Percentiles rank a stretch among this genome's conserved stretches.
Evolutionary conservation across 2,888 invertebrate genomes (phyloP).

Genomic region (Ichneumoninae sp.): DNA sequence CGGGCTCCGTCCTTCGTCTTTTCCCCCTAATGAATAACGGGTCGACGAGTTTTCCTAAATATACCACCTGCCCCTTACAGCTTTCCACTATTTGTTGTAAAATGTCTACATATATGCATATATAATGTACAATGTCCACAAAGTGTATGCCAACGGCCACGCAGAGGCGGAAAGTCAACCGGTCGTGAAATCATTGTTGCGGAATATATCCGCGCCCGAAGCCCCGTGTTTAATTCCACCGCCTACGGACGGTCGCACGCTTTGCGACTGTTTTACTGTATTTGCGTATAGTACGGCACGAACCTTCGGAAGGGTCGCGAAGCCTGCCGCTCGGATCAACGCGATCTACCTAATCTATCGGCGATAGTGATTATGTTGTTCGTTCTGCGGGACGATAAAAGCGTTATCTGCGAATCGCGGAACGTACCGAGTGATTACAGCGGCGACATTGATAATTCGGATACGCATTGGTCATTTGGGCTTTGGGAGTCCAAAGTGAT

Average conservation of each 20-base stretch:
- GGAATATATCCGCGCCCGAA: constrained; percentile 30
- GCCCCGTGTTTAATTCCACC: not conserved
- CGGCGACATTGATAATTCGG: no score
- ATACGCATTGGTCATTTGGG: not conserved
- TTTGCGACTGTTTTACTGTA: not conserved
- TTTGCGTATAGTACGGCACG: constrained; percentile 4
- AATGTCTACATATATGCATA: not conserved
- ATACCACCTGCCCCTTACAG: constrained; percentile 47
- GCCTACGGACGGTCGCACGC: not conserved
- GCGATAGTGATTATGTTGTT: not conserved
- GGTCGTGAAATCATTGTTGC: constrained; percentile 61
- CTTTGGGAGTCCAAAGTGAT: not conserved
- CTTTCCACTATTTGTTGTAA: constrained; percentile 26
- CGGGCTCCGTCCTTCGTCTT: constrained; percentile 37
- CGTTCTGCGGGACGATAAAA: constrained; percentile 7
- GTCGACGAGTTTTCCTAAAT: constrained; percentile 63
- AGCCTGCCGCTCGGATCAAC: constrained; percentile 9
- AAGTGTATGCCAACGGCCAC: constrained; percentile 2
- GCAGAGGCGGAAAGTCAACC: constrained; percentile 39
- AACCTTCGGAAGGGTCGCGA: constrained; percentile 31
- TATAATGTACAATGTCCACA: constrained; percentile 5
- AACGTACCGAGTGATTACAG: not conserved
- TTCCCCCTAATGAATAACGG: constrained; percentile 55
- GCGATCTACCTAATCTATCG: constrained; percentile 34
- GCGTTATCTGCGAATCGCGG: not conserved